Evolutionary conservation across 2,113 vertebrate genomes (phyloP), one percentile per base, ranked within the genome.

Genomic region (Pipa parva): DNA sequence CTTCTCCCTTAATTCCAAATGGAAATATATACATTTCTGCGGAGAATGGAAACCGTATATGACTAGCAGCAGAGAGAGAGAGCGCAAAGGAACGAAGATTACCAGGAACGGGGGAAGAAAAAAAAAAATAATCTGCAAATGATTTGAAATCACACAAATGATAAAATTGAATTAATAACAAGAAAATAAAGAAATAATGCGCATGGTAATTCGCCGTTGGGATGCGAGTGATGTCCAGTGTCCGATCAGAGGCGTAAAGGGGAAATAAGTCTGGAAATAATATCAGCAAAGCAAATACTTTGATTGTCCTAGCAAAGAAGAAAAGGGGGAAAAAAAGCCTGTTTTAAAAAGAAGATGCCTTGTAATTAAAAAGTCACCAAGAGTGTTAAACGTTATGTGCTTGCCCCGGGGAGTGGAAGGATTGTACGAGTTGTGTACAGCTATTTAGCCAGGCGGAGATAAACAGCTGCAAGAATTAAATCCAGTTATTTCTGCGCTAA

Each of bases 401-500:
- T 10, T 31, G 45, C 54, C 42, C 28, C 4, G 42, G 22, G 63
- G 9, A 7, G 39, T 28, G 39, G n/a, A n/a, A 1, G 11, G 24
- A 52, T 25, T 25, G 20, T 20, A 36, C 10, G 24, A 36, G 31
- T 28, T 27, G 15, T 7, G 27, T 26, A 29, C 2, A 56, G 52
- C 52, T 20, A n/a, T 42, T 42, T 42, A 42, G 39, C 13, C 39
- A n/a, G 39, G 39, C 39, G 17, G 15, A 42, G 39, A 42, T 42
- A 42, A 15, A 42, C 39, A 42, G 39, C 39, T 42, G 17, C 39
- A n/a, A n/a, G 39, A 15, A 15, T n/a, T 7, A 18, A 50, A 50
- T 50, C n/a, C 12, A 1, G 9, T n/a, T 33, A 28, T 51, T 49
- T 68, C 59, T 68, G 64, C 56, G 51, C 56, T 67, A 67, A 27